Base-by-base conservation (phyloP, 2,797 vertebrate species). In the Chaunax sp. region DNA sequence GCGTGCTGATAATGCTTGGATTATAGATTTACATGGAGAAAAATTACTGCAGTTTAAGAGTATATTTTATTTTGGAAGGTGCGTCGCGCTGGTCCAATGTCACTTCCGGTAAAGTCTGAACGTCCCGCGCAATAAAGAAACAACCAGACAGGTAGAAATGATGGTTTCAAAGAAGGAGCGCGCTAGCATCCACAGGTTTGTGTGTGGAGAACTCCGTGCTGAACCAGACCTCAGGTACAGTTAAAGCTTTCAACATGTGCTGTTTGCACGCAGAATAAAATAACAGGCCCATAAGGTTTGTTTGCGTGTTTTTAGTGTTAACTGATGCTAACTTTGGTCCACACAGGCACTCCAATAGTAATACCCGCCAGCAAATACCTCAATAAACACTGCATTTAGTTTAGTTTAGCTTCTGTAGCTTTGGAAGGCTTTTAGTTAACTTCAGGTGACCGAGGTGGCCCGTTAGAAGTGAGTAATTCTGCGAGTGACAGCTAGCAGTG, bases 221-320 rank as follows among this genome's bases (percentile, higher is more conserved):
- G 80, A 82, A 23, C 56, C 82, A 4, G 88, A 94, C 46, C 69
- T 93, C 16, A 92, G 93, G 94, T 94, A 89, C 35, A 16, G 47
- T 3, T 9, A 2, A 43, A 38, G 3, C 12, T 0, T 16, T 19
- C 1, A 7, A 14, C 13, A 14, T 12, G 8, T 18, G 1, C 0
- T 51, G 5, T 52, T 50, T 58, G 18, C 56, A 1, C 2, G 1
- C 0, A 43, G 5, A 15, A 1, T 1, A 30, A 37, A 0, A 30
- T 0, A 2, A 16, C 11, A 6, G 23, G 19, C 3, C 6, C 5
- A 9, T 5, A 15, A 1, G 22, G 0, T 6, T 12, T 19, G 4
- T 20, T 13, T 7, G 10, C 18, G 43, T 49, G 3, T 25, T 50
- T n/a, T n/a, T n/a, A n/a, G 19, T 15, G 16, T 28, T 23, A 37